Evolutionary conservation across 2,888 invertebrate species (phyloP).

Genomic region (Synergus itoensis): DNA sequence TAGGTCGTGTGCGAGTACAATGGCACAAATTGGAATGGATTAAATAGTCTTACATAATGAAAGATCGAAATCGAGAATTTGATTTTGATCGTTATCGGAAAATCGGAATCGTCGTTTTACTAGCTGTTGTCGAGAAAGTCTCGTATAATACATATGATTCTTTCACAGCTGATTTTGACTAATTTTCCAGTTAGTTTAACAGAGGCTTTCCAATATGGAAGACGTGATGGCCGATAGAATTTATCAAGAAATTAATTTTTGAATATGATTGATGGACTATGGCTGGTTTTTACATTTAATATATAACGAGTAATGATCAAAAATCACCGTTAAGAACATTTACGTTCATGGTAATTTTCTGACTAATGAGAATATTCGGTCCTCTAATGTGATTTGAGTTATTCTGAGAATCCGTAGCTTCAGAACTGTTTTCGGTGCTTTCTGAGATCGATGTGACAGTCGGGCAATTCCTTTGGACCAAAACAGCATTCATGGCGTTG

Average conservation of each 20-base stretch:
- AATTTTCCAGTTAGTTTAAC: neutral
- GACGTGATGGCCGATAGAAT: neutral
- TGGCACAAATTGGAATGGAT: slow-evolving; percentile 11
- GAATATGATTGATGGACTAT: neutral
- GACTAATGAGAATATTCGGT: slow-evolving; percentile 59
- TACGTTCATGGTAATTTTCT: slow-evolving; percentile 62
- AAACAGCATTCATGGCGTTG: slow-evolving; percentile 60
- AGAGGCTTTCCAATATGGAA: slow-evolving; percentile 34
- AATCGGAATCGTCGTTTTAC: neutral
- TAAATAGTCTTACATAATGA: slow-evolving; percentile 13
- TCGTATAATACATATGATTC: neutral
- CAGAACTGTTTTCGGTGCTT: slow-evolving; percentile 44
- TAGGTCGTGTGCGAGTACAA: neutral
- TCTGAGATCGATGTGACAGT: slow-evolving; percentile 49
- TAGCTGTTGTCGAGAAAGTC: neutral
- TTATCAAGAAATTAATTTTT: neutral
- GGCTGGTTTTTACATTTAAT: neutral
- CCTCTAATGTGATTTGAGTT: slow-evolving; percentile 49
- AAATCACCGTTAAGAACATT: slow-evolving; percentile 60
- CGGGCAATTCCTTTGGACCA: slow-evolving; percentile 55
- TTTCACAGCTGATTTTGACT: neutral
- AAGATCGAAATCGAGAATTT: neutral
- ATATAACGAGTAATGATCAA: neutral
- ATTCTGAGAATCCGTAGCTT: slow-evolving; percentile 50
- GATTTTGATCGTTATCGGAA: neutral